phyloP scores from a whole-genome alignment of 2,888 invertebrate species.

The Drosophila falleni region DNA sequence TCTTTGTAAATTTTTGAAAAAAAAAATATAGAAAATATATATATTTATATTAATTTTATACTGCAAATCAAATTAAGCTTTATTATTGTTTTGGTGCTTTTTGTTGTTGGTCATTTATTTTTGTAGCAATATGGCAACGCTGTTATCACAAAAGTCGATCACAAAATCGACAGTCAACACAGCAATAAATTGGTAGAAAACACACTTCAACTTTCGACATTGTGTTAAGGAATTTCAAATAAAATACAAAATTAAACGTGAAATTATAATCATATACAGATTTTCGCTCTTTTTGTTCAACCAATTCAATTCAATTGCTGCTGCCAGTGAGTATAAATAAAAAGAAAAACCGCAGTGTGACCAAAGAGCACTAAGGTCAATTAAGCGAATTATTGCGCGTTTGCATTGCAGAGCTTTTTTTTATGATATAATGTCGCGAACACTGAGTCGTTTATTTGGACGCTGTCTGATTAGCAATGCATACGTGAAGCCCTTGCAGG shows the following conservation, averaged over 20 bases:
- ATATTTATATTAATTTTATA: no score
- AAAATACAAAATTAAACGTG: slow-evolving; percentile 51
- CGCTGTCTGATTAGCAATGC: slow-evolving; percentile 23
- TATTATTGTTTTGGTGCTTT: background rate
- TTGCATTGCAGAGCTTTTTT: slow-evolving; percentile 35
- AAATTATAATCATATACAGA: slow-evolving; percentile 30
- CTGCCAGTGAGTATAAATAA: slow-evolving; percentile 28
- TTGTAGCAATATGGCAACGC: slow-evolving; percentile 34
- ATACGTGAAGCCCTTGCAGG: slow-evolving; percentile 23
- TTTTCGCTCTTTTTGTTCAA: slow-evolving; percentile 21
- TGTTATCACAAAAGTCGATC: slow-evolving; percentile 28
- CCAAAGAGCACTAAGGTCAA: slow-evolving; percentile 17
- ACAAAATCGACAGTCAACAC: slow-evolving; percentile 25
- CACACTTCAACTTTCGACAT: slow-evolving; percentile 38
- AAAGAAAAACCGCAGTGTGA: slow-evolving; percentile 18
- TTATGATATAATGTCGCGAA: slow-evolving; percentile 77
- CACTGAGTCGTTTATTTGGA: slow-evolving; percentile 63
- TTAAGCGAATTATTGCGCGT: slow-evolving; percentile 47
- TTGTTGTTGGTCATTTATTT: background rate
- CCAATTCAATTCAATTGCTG: slow-evolving; percentile 13
- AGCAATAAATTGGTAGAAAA: slow-evolving; percentile 4
- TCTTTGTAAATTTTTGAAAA: background rate
- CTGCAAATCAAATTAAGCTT: background rate
- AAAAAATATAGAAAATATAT: background rate
- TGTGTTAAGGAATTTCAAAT: slow-evolving; percentile 20